These are phyloP conservation scores for Salmo trutta DNA, from an alignment of 2,797 vertebrate genomes.

Conservation along the genomic window DNA sequence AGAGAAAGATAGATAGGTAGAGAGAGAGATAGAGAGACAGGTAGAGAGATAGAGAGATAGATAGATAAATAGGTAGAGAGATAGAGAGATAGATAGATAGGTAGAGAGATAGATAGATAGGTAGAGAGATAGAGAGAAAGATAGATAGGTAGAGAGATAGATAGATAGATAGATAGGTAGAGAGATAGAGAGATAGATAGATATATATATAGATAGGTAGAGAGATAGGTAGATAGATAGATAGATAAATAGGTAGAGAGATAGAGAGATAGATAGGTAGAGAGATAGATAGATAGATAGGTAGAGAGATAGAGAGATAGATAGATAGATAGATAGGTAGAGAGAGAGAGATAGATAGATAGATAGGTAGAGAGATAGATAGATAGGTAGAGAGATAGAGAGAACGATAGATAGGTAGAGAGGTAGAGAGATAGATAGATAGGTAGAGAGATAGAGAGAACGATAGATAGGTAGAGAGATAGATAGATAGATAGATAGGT, in stretches of 20 bases:
- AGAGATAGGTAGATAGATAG: background rate
- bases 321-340: background rate
- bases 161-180: too few species aligned
- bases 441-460: background rate
- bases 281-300: background rate
- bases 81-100: background rate
- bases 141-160: background rate
- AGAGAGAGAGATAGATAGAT: background rate
- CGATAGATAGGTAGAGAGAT: too few species aligned
- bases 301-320: background rate
- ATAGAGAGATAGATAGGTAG: background rate
- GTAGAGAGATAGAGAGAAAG: background rate
- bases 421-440: background rate
- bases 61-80: background rate
- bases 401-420: too few species aligned
- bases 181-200: too few species aligned
- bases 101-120: too few species aligned
- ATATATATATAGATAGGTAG: too few species aligned
- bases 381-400: background rate
- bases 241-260: background rate
- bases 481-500: too few species aligned
- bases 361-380: background rate
- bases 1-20: too few species aligned
- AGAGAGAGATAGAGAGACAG: background rate
- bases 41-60: background rate